Percentiles rank a stretch among this genome's conserved stretches.
Evolutionary conservation across 2,113 vertebrate species (phyloP).

Genomic region (Corythaixoides concolor): DNA sequence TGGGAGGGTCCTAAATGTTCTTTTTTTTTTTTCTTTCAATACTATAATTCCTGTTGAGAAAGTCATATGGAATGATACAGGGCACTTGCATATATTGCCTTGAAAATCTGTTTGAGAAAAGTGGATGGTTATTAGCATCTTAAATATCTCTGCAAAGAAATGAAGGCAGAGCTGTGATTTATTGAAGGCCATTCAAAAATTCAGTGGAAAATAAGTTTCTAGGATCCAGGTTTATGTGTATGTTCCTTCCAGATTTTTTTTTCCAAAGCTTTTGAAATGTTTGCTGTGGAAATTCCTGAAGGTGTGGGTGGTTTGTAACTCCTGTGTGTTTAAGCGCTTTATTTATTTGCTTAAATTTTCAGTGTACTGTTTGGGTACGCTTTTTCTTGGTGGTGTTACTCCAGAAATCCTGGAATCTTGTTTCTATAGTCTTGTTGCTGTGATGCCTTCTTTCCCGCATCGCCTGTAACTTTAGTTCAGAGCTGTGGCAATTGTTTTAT

Average conservation of each 20-base stretch:
- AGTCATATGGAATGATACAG: background rate
- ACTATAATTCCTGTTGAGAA: background rate
- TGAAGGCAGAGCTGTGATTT: background rate
- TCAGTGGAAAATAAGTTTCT: background rate
- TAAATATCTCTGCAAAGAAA: background rate
- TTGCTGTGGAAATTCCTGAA: constrained; percentile 14
- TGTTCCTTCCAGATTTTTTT: background rate
- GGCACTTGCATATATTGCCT: accelerated
- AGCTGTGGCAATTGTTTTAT: background rate
- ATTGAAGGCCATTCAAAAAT: background rate
- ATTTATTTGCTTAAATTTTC: background rate
- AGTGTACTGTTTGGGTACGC: background rate
- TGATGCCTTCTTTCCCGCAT: background rate
- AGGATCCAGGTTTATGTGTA: background rate
- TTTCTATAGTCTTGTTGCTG: background rate
- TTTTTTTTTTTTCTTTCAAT: background rate
- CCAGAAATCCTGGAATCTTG: background rate
- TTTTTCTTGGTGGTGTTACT: background rate
- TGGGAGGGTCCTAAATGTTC: background rate
- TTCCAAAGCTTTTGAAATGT: background rate
- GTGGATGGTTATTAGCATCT: background rate
- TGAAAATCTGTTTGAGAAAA: background rate
- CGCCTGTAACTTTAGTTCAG: background rate
- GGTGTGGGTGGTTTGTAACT: background rate
- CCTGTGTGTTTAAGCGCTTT: background rate